A percentile compares a stretch with the other conserved stretches of the same genome.
These are phyloP conservation scores for Menidia menidia DNA, from an alignment of 2,797 vertebrate species.

Conservation along the genomic window DNA sequence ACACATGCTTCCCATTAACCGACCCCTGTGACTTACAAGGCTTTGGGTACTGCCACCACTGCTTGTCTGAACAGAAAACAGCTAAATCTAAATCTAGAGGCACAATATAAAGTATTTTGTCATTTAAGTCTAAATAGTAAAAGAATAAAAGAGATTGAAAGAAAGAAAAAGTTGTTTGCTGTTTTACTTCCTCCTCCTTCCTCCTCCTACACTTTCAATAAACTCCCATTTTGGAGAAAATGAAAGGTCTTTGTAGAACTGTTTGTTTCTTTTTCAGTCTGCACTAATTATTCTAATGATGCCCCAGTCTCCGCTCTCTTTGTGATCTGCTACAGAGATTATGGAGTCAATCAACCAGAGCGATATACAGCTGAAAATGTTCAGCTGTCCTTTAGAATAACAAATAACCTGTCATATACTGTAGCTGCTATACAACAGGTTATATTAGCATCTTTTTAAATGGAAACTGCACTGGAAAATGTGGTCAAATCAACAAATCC, in stretches of 20 bases:
- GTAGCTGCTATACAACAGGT: no score
- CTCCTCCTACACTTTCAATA: background rate
- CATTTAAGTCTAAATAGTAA: slow-evolving; percentile 55
- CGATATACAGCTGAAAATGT: background rate
- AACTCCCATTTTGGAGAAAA: slow-evolving; percentile 34
- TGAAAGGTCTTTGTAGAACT: slow-evolving; percentile 24
- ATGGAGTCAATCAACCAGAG: slow-evolving; percentile 37
- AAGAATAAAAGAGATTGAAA: slow-evolving; percentile 36
- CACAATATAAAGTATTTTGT: slow-evolving; percentile 38
- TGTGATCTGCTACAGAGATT: slow-evolving; percentile 36
- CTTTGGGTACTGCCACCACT: slow-evolving; percentile 52
- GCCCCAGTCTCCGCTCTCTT: slow-evolving; percentile 18
- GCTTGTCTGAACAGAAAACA: slow-evolving; percentile 53
- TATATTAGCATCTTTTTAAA: no score
- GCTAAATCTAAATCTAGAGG: slow-evolving; percentile 33
- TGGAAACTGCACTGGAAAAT: no score
- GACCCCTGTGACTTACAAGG: slow-evolving; percentile 35
- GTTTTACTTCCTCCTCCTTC: background rate
- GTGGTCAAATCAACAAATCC: no score
- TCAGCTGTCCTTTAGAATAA: no score
- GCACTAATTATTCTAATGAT: slow-evolving; percentile 48
- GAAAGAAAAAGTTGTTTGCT: slow-evolving; percentile 4
- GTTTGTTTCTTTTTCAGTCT: slow-evolving; percentile 38
- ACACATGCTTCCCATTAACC: slow-evolving; percentile 76
- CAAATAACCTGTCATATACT: no score